Base-by-base conservation (phyloP, 2,113 vertebrate species). In the Perca flavescens region DNA sequence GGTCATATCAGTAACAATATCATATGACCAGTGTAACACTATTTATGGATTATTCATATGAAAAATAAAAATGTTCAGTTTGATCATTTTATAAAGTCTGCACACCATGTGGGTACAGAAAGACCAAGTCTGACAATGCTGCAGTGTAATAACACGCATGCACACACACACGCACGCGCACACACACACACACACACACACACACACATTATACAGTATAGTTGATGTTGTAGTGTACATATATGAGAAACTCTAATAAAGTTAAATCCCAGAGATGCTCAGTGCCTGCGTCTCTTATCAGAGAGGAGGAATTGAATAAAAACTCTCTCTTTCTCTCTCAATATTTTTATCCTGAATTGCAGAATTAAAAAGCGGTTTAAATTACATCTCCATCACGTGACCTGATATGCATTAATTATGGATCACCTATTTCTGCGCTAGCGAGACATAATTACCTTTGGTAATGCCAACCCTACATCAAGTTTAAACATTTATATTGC, bases 401-500 rank as follows among this genome's bases (percentile, higher is more conserved):
- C 79, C 86, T 75, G 50, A 79, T 82, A 74, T 86, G 54, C 86
- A 87, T 95, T 91, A 90, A 94, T 94, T 94, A 94, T 92, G 94
- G 92, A 95, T 94, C 90, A 87, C 67, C 90, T 89, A 75, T 91
- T 92, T 90, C 91, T 88, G 57, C 19, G 36, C 87, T 71, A 86
- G 87, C 52, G 83, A 88, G 86, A 90, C 89, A 91, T 94, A 94
- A 94, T 94, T 94, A 94, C 88, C 89, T 85, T 80, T 82, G 86
- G 91, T 92, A 93, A 94, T 95, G 91, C 90, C 94, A 92, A 76
- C 86, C 86, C 89, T 93, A 89, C 89, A 93, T 94, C 93, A 94
- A 84, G 88, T 88, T 94, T 94, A 94, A 94, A 94, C 91, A 95
- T 94, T 94, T 92, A 94, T 94, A 93, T 93, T 90, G 92, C 93